These are phyloP conservation scores for Anoplopoma fimbria DNA, from an alignment of 2,113 vertebrate genomes.

Conservation along the genomic window DNA sequence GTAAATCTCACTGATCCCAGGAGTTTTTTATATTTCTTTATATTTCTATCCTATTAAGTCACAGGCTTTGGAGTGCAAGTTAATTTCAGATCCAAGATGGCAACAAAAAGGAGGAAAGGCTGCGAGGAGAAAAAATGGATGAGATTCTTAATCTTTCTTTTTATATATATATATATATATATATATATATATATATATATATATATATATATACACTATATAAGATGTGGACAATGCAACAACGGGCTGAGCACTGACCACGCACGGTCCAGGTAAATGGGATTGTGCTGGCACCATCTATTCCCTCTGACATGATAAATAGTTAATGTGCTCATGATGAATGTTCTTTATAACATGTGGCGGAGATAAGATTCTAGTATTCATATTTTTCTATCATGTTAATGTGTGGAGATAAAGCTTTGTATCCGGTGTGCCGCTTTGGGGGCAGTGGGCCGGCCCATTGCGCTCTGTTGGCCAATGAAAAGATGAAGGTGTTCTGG, in stretches of 20 bases:
- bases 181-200: conserved; percentile 51
- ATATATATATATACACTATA: conserved; percentile 47
- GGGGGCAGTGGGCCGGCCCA: conserved; percentile 83
- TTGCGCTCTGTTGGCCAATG: conserved; percentile 87
- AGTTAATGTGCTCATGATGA: conserved; percentile 95
- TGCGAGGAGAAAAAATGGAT: conserved; percentile 27
- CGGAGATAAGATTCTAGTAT: conserved; percentile 97
- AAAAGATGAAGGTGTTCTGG: conserved; percentile 46
- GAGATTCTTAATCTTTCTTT: conserved; percentile 69
- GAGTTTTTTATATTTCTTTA: conserved; percentile 73
- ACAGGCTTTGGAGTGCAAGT: conserved; percentile 65
- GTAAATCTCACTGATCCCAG: conserved; percentile 74
- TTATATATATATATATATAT: conserved; percentile 28
- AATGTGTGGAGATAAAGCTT: conserved; percentile 94
- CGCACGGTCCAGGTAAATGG: conserved; percentile 85
- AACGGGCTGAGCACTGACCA: conserved; percentile 80
- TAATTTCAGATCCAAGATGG: conserved; percentile 76
- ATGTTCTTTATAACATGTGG: conserved; percentile 95
- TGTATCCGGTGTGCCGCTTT: conserved; percentile 86
- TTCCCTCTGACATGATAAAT: conserved; percentile 92
- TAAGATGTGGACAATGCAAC: conserved; percentile 71
- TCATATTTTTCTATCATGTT: conserved; percentile 97
- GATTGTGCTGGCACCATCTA: conserved; percentile 89
- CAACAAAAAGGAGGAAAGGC: conserved; percentile 57
- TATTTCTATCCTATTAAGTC: conserved; percentile 78